Evolutionary conservation across 2,888 invertebrate genomes (phyloP), one percentile per base, ranked within the genome.

Genomic region (Tricholauxania praeusta): DNA sequence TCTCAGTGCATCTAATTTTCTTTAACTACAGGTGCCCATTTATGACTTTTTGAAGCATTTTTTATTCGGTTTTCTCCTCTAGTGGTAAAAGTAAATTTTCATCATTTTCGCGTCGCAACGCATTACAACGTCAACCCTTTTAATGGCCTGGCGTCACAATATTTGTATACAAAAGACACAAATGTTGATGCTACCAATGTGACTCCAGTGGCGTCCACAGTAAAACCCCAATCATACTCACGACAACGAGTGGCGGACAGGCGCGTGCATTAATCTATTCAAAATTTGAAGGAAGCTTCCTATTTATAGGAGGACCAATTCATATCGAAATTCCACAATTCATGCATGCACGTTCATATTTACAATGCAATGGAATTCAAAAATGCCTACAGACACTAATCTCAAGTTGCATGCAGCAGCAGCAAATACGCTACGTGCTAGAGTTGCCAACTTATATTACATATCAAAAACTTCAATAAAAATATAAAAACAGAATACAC

Each of bases 81-180:
- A 39, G 2, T 39, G 10, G 39, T 39, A 10, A 39, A 7, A 39
- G 1, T 39, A 10, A 7, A 39, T 39, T 39, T 39, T 39, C 39
- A 39, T 39, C 3, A 28, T 28, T 3, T 28, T 28, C 4, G 28
- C 28, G 28, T 28, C 28, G 28, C 28, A 28, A 28, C 28, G 28
- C 28, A 28, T 28, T 28, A 28, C 60, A 65, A 67, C 72, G 72
- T 60, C 72, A 68, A 72, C 62, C 63, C 47, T 62, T 67, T 63
- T 68, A 67, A 60, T 66, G 67, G 51, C 47, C 19, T 53, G 53
- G 52, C 62, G 55, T 63, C 53, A 62, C 28, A 47, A 57, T 14
- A 32, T 53, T 49, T 66, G n/a, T 51, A 47, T 55, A 39, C 32
- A 66, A 66, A 51, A n/a, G 51, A 51, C 66, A 22, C 14, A n/a